Conservation (phyloP, 2,888 invertebrate genomes). For the Plutella xylostella region DNA sequence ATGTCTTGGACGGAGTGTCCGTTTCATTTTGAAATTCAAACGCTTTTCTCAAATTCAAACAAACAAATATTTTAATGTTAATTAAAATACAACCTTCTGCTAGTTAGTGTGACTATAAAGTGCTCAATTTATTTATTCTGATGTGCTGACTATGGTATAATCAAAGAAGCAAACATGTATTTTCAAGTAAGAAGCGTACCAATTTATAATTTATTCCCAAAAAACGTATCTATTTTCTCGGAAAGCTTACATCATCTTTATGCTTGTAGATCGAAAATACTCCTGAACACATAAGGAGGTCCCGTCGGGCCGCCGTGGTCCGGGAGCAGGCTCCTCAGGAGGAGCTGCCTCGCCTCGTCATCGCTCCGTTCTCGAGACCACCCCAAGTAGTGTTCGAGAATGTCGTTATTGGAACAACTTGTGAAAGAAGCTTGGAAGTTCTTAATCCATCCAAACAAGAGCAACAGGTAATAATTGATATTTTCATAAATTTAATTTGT, state of each 20-base stretch:
- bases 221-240: conserved; percentile 1
- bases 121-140: neutral
- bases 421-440: conserved; percentile 65
- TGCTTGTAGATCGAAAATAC: conserved; percentile 56
- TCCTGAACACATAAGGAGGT: conserved; percentile 48
- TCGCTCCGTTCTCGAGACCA: conserved; percentile 76
- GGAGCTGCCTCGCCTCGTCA: conserved; percentile 61
- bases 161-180: conserved; percentile 30
- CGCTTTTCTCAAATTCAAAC: neutral
- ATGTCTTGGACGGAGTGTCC: neutral
- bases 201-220: conserved; percentile 3
- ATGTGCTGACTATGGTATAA: neutral
- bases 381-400: conserved; percentile 77
- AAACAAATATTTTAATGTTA: neutral
- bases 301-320: conserved; percentile 39
- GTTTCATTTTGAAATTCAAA: conserved; percentile 1
- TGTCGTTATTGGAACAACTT: conserved; percentile 68
- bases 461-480: conserved; percentile 56
- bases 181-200: conserved; percentile 32
- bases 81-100: neutral
- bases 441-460: conserved; percentile 65
- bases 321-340: conserved; percentile 40
- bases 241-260: neutral
- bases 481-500: too few relatives aligned
- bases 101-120: neutral